A percentile compares a stretch with the other conserved stretches of the same genome.
phyloP scores from a whole-genome alignment of 2,113 vertebrate species.

The zebrafish (Danio rerio) region GRCz12tu NC_133188.1:37530501-37531000 shows the following conservation, averaged over 20 bases:
- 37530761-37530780: constrained; percentile 3
- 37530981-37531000: too few relatives aligned
- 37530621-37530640: constrained; percentile 68
- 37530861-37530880: background rate
- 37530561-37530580: constrained; percentile 57
- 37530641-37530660: constrained; percentile 67
- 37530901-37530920: too few relatives aligned
- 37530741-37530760: constrained; percentile 14
- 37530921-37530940: too few relatives aligned
- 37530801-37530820: background rate
- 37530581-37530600: constrained; percentile 67
- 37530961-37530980: too few relatives aligned
- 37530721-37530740: constrained; percentile 1
- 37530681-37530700: constrained; percentile 13
- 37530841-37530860: background rate
- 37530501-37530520: constrained; percentile 56
- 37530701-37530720: constrained; percentile 41
- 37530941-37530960: too few relatives aligned
- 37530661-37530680: constrained; percentile 63
- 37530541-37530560: constrained; percentile 64
- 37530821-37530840: background rate
- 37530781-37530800: background rate
- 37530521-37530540: constrained; percentile 66
- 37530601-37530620: constrained; percentile 62
- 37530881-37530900: too few relatives aligned